These are phyloP conservation scores for Choristoneura rosaceana DNA, from an alignment of 2,888 invertebrate genomes.

Conservation along the genomic window DNA sequence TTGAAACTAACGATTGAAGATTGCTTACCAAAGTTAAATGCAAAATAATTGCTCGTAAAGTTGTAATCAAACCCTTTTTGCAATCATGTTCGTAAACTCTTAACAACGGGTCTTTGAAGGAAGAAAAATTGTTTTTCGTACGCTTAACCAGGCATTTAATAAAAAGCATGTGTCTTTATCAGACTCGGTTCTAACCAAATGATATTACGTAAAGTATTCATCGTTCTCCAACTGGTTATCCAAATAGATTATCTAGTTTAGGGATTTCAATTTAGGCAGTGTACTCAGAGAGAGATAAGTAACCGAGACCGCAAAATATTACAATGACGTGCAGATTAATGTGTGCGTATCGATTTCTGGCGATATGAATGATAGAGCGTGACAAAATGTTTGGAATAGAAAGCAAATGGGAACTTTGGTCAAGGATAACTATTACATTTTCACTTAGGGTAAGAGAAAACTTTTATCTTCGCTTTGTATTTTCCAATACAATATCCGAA, in stretches of 20 bases:
- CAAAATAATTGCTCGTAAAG: background rate
- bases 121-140: background rate
- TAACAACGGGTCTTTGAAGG: background rate
- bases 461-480: too few relatives aligned
- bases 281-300: conserved; percentile 11
- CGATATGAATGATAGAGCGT: conserved; percentile 36
- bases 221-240: conserved; percentile 10
- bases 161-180: background rate
- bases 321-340: conserved; percentile 37
- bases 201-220: conserved; percentile 17
- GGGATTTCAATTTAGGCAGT: conserved; percentile 21
- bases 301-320: conserved; percentile 21
- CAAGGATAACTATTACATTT: background rate
- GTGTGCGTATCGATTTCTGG: conserved; percentile 37
- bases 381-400: conserved; percentile 22
- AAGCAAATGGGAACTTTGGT: background rate
- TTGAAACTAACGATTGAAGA: background rate
- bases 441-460: background rate
- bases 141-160: background rate
- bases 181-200: background rate
- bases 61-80: background rate
- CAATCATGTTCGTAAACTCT: background rate
- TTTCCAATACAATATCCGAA: too few relatives aligned
- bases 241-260: conserved; percentile 25
- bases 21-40: background rate